Evolutionary conservation across 1,140 invertebrate species (phyloP).

Genomic region (Drosophila neocordata): DNA sequence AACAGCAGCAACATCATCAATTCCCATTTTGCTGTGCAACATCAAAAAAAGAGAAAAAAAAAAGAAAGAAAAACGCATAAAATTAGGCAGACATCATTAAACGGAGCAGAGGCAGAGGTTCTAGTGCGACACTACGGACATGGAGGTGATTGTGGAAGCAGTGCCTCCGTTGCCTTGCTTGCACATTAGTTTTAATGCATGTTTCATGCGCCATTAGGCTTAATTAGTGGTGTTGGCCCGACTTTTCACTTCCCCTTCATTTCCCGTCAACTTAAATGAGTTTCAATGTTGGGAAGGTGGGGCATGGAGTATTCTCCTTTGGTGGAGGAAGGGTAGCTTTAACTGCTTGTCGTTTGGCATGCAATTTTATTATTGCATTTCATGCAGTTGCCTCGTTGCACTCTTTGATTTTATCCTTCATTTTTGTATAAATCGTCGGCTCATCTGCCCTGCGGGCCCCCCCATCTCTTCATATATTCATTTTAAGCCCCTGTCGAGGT

Average conservation of each 20-base stretch:
- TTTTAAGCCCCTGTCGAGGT: constrained; percentile 40
- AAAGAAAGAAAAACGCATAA: constrained; percentile 45
- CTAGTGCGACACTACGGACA: constrained; percentile 32
- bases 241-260: constrained; percentile 1
- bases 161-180: constrained; percentile 22
- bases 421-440: constrained; percentile 49
- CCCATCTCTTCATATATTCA: constrained; percentile 24
- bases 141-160: constrained; percentile 7
- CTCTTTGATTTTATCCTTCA: constrained; percentile 17
- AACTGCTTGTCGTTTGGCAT: constrained; percentile 47
- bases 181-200: constrained; percentile 80
- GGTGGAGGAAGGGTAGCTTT: too few relatives aligned
- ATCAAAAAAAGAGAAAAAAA: constrained; percentile 3
- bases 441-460: constrained; percentile 26
- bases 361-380: constrained; percentile 55
- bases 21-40: constrained; percentile 9
- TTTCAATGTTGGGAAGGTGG: constrained; percentile 45
- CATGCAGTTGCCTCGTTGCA: constrained; percentile 29
- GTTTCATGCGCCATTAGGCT: constrained; percentile 80
- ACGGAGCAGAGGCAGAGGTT: constrained; percentile 13
- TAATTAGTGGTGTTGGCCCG: constrained; percentile 67
- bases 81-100: constrained; percentile 69
- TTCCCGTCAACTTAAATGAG: constrained; percentile 54
- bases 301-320: too few relatives aligned
- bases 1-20: constrained; percentile 22